Conservation (phyloP, 2,888 invertebrate species). For the Acleris holmiana region DNA sequence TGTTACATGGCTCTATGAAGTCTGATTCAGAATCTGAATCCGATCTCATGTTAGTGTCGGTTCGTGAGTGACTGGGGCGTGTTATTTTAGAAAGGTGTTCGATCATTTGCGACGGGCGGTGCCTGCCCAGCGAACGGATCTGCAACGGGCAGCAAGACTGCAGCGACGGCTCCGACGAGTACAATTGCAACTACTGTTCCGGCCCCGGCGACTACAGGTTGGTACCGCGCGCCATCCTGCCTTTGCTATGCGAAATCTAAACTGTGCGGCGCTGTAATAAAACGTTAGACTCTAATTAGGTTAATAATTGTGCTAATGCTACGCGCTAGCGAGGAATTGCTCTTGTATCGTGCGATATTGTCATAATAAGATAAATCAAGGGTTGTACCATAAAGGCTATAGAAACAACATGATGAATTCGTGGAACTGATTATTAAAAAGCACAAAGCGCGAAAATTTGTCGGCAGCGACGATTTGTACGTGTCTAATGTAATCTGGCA, state of each 20-base stretch:
- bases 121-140: constrained; percentile 83
- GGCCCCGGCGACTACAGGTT: constrained; percentile 70
- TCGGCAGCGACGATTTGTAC: too few relatives aligned
- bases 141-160: constrained; percentile 86
- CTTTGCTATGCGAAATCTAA: neutral
- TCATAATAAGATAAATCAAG: too few relatives aligned
- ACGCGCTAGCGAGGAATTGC: neutral
- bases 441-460: too few relatives aligned
- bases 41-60: neutral
- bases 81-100: constrained; percentile 69
- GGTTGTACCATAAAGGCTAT: too few relatives aligned
- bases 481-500: too few relatives aligned
- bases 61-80: constrained; percentile 45
- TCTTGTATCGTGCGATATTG: too few relatives aligned
- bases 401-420: too few relatives aligned
- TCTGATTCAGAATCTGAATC: too few relatives aligned
- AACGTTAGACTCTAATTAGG: neutral
- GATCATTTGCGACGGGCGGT: constrained; percentile 81
- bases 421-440: too few relatives aligned
- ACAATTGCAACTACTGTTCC: constrained; percentile 61
- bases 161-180: constrained; percentile 85
- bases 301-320: neutral
- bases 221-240: neutral
- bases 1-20: too few relatives aligned
- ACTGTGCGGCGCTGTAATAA: neutral